Evolutionary conservation across 2,113 vertebrate species (phyloP), one percentile per base, ranked within the genome.

Genomic region (Microcebus murinus): DNA sequence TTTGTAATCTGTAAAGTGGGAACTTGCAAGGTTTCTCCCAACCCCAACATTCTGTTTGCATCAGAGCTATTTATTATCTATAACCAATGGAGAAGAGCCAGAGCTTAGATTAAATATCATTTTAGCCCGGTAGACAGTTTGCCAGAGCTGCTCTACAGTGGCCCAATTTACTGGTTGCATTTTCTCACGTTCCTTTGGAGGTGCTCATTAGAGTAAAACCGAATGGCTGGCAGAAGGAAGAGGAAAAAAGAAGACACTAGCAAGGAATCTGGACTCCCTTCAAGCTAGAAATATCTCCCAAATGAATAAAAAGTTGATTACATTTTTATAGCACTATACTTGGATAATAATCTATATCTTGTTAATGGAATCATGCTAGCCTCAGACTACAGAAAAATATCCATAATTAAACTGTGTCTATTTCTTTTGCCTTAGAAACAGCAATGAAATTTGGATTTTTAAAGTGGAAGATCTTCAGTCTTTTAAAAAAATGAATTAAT

Each of bases 341-440:
- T 88, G 50, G 85, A 77, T 67, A 68, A 4, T 36, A 20, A 7
- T 27, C 21, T 88, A 5, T 48, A 13, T 85, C 63, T 92, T 48
- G 0, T 89, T 27, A 55, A 70, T 84, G 21, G 76, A 74, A 59
- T 83, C 85, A n/a, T 59, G 29, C 74, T 76, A 65, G 17, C 1
- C 1, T 21, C 74, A 36, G 50, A 39, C 34, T 50, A 27, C 39
- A 71, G 42, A 85, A 48, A 2, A 36, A 61, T 36, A 61, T 36
- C 73, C 8, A 7, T 84, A 65, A 68, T 36, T 70, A 29, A 52
- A 42, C 34, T 77, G 4, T 68, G 45, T 73, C 71, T 59, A 1
- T 91, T 92, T 97, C 77, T 81, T 86, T 23, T 95, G 27, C 52
- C 48, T 73, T 80, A 81, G 90, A 92, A 94, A 76, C 31, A 77